These are phyloP conservation scores for Pangasius macronema DNA, from an alignment of 2,797 vertebrate species.

Conservation along the genomic window DNA sequence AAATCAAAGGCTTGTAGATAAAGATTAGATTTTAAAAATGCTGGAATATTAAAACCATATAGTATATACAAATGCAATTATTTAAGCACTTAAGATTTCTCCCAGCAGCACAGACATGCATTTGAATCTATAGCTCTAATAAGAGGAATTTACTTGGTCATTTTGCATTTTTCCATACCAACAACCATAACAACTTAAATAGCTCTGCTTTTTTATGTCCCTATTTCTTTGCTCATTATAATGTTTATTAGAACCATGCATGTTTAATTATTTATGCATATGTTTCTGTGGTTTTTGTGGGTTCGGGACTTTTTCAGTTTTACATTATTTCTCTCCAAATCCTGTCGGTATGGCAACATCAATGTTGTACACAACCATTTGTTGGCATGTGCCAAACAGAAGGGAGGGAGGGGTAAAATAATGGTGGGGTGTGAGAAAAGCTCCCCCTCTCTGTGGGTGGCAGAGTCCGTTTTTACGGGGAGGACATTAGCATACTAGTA, in stretches of 20 bases:
- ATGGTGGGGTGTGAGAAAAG: constrained; percentile 22
- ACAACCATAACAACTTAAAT: neutral
- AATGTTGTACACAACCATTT: constrained; percentile 44
- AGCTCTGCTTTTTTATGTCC: no score
- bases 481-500: constrained; percentile 10
- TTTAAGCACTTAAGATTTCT: neutral
- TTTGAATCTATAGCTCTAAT: neutral
- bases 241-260: neutral
- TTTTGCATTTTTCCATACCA: neutral
- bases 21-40: neutral
- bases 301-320: neutral
- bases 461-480: constrained; percentile 20
- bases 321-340: constrained; percentile 11
- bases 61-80: neutral
- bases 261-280: constrained; percentile 7
- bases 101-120: neutral
- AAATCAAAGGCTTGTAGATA: neutral
- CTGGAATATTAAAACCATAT: no score
- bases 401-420: constrained; percentile 26
- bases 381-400: constrained; percentile 28
- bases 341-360: constrained; percentile 40
- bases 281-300: neutral
- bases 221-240: neutral
- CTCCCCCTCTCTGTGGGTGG: constrained; percentile 41
- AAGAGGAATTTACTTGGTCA: neutral